phyloP scores from a whole-genome alignment of 2,113 vertebrate species.

The Siniperca knerii region DNA sequence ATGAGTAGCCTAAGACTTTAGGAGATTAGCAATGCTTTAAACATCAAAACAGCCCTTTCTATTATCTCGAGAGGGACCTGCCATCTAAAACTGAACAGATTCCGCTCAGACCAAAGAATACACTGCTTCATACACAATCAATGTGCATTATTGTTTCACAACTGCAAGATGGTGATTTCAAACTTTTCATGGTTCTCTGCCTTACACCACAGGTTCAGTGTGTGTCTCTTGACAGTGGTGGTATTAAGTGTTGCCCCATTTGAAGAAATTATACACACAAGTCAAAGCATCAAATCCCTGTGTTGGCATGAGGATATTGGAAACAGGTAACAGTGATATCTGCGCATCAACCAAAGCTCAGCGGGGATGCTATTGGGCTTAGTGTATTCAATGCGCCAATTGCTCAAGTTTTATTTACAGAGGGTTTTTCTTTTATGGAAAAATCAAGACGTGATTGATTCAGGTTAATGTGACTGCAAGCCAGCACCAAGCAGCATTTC shows the following conservation, averaged over 20 bases:
- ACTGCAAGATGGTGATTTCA: constrained; percentile 51
- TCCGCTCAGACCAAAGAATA: constrained; percentile 63
- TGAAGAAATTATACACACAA: constrained; percentile 60
- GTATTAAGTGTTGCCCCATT: constrained; percentile 67
- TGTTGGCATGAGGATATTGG: constrained; percentile 64
- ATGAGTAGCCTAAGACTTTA: constrained; percentile 74
- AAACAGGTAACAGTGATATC: constrained; percentile 73
- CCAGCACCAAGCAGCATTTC: constrained; percentile 78
- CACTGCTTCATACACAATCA: constrained; percentile 62
- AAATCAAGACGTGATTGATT: constrained; percentile 89
- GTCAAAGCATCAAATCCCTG: constrained; percentile 73
- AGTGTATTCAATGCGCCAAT: constrained; percentile 72
- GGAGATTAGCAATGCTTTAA: constrained; percentile 80
- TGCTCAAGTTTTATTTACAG: constrained; percentile 83
- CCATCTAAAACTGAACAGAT: constrained; percentile 64
- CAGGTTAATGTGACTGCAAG: constrained; percentile 86
- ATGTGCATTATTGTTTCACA: constrained; percentile 74
- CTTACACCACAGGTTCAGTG: constrained; percentile 20
- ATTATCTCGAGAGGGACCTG: constrained; percentile 73
- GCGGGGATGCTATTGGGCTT: constrained; percentile 57
- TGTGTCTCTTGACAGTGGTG: constrained; percentile 56
- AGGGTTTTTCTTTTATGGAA: constrained; percentile 86
- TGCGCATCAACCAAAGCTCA: constrained; percentile 57
- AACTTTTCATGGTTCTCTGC: constrained; percentile 36
- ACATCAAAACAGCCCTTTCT: constrained; percentile 77